Conservation (phyloP, 2,113 vertebrate genomes). For the Delphinus delphis region DNA sequence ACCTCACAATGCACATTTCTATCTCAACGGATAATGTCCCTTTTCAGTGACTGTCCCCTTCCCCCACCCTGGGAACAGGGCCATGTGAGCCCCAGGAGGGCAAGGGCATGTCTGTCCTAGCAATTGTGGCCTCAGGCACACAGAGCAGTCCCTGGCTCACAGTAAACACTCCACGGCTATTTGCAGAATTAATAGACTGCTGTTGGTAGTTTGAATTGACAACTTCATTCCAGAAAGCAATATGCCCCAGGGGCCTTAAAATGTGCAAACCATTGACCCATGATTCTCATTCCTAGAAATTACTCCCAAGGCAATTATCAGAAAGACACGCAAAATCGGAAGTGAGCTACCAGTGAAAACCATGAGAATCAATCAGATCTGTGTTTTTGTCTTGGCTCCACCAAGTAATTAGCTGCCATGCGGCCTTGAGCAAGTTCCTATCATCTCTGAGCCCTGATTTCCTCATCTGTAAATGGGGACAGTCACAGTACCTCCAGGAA, state of each 20-base stretch:
- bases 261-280: background rate
- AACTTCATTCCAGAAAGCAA: background rate
- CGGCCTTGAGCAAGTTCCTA: background rate
- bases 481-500: background rate
- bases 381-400: background rate
- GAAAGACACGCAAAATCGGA: background rate
- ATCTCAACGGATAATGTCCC: background rate
- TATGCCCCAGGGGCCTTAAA: background rate
- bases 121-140: background rate
- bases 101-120: background rate
- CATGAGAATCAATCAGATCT: background rate
- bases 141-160: background rate
- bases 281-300: background rate
- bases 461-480: background rate
- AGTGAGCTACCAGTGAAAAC: background rate
- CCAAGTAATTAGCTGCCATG: background rate
- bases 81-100: background rate
- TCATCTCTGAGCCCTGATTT: background rate
- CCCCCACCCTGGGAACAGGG: background rate
- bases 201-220: background rate
- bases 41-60: background rate
- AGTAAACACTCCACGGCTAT: background rate
- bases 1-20: background rate
- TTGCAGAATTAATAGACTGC: background rate
- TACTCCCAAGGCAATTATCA: background rate